Base-by-base conservation (phyloP, 37 sponge, comb jelly and placozoan genomes). In the Chondrosia reniformis region DNA sequence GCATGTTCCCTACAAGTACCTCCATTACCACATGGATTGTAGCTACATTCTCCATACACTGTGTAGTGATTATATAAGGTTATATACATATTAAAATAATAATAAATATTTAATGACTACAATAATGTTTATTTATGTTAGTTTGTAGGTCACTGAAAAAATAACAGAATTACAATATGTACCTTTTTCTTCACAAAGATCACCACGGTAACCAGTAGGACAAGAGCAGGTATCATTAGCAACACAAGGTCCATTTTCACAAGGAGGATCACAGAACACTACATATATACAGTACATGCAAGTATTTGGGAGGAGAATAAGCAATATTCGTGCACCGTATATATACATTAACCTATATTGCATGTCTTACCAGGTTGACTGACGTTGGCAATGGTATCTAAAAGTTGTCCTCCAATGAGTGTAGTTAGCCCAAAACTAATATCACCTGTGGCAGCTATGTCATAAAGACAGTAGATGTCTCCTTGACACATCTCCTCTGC, bases 401-500 rank as follows among this genome's bases (percentile, higher is more conserved):
- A 43, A 19, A 21, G 27, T 37, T 76, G 30, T 52, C 41, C 56
- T 28, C 45, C 24, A 21, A 46, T 30, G 36, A 76, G 34, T 31
- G 76, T 76, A 4, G 5, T 27, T 17, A 76, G 45, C 2, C 76
- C 76, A 33, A 76, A 55, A 13, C 55, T 57, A 24, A 49, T 33
- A 52, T 52, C 31, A 2, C 76, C 76, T 46, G 76, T 76, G 19
- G 45, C 76, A 17, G 76, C 76, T 54, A 76, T 76, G 45, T 76
- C 76, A 54, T 33, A 76, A 2, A 76, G 57, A 52, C 76, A 76
- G 30, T 17, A 31, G 22, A 33, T 27, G 31, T 76, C 56, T 33
- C 32, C 36, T 17, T 27, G 17, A 49, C 76, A 76, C 57, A 76
- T 28, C 30, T 31, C 56, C 27, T n/a, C 55, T 4, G 76, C 76